These are phyloP conservation scores for Gallirallus australis DNA, from an alignment of 2,797 vertebrate genomes.

Conservation along the genomic window DNA sequence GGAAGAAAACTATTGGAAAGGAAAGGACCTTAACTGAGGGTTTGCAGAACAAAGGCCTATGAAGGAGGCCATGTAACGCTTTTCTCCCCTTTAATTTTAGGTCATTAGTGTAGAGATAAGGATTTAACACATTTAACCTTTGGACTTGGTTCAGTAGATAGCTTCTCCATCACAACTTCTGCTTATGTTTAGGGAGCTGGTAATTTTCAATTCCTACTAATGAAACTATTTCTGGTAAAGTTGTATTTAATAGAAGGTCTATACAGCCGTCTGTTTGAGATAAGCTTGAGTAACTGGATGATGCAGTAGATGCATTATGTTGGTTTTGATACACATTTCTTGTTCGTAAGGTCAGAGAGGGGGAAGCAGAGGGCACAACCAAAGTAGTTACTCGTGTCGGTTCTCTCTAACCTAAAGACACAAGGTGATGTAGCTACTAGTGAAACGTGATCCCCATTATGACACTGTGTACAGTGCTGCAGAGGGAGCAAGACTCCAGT, in stretches of 20 bases:
- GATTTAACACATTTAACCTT: not conserved
- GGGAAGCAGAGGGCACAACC: not conserved
- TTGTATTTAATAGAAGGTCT: not conserved
- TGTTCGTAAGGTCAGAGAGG: not conserved
- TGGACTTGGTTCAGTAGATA: not conserved
- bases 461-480: not conserved
- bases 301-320: not conserved
- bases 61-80: not conserved
- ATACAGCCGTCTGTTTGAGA: not conserved
- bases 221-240: not conserved
- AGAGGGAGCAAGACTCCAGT: not conserved
- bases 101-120: not conserved
- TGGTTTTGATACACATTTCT: not conserved
- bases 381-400: slow-evolving; percentile 52
- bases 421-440: slow-evolving; percentile 67
- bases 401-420: slow-evolving; percentile 73
- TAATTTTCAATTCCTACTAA: not conserved
- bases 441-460: slow-evolving; percentile 78
- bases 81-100: not conserved
- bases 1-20: not conserved
- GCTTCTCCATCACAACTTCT: not conserved
- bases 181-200: not conserved
- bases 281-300: not conserved
- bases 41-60: not conserved
- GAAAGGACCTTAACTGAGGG: not conserved